Conservation (phyloP, 2,888 invertebrate genomes). For the Lobophora halterata region DNA sequence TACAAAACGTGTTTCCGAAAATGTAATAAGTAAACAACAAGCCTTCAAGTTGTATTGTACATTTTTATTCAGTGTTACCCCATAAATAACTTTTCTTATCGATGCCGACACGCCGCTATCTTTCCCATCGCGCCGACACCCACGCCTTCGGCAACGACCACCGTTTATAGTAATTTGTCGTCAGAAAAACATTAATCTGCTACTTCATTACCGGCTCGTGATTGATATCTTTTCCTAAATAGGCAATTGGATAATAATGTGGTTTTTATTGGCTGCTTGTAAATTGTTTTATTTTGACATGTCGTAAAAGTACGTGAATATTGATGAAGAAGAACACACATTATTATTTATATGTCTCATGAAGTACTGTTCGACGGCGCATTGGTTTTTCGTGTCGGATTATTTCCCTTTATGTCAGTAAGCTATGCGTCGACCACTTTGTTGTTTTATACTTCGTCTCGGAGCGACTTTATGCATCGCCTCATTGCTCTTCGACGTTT, state of each 20-base stretch:
- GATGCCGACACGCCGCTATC: conserved; percentile 55
- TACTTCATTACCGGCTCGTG: conserved; percentile 41
- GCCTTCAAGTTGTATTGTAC: conserved; percentile 31
- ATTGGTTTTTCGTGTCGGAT: conserved; percentile 64
- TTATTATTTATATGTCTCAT: conserved; percentile 66
- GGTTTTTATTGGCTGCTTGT: conserved; percentile 30
- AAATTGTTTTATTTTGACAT: conserved; percentile 41
- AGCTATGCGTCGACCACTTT: conserved; percentile 75
- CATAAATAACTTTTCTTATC: conserved; percentile 58
- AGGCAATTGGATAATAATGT: conserved; percentile 25
- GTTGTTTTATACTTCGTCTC: conserved; percentile 78
- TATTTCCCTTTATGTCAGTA: conserved; percentile 69
- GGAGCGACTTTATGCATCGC: conserved; percentile 73
- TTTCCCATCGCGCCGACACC: conserved; percentile 55
- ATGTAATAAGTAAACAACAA: conserved; percentile 21
- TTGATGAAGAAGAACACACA: conserved; percentile 58
- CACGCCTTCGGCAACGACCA: conserved; percentile 54
- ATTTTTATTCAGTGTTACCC: conserved; percentile 40
- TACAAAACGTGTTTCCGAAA: conserved; percentile 24
- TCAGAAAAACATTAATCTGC: conserved; percentile 46
- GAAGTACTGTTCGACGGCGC: conserved; percentile 60
- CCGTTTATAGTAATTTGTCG: conserved; percentile 62
- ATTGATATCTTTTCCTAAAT: conserved; percentile 40
- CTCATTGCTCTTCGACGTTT: conserved; percentile 77
- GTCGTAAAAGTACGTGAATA: conserved; percentile 33